Evolutionary conservation across 2,113 vertebrate genomes (phyloP), one percentile per base, ranked within the genome.

Genomic region (Hippolais icterina): DNA sequence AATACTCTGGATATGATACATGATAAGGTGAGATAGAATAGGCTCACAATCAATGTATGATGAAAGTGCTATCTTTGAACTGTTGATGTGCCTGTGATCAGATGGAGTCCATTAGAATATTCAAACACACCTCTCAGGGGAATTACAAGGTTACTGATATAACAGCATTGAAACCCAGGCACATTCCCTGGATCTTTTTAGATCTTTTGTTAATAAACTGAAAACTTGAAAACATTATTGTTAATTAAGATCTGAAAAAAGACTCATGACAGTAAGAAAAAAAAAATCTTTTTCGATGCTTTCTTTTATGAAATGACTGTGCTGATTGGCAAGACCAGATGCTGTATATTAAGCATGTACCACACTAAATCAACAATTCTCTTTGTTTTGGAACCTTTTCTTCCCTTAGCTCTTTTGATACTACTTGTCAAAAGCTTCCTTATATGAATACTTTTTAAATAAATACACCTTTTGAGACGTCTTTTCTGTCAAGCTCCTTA

Each of bases 231-330:
- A 83, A 85, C 19, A 59, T 46, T 89, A 54, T 84, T 87, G 24
- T 89, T 97, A 96, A 97, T 97, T 96, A 95, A 88, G 78, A 95
- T 87, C 69, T 97, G 64, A 90, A 68, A 13, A 50, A 92, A 82
- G 53, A 87, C 60, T 76, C n/a, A 82, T 95, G 91, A 78, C 60
- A 91, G n/a, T 18, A 54, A 90, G 60, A 87, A 90, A 92, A 94
- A 66, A 1, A 74, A 57, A 33, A 83, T 2, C 22, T 79, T 96
- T 97, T 97, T 90, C 83, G 23, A 87, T 96, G n/a, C 69, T 69
- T 47, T 61, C 19, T 47, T 64, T 57, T 11, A 60, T 83, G 44
- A 85, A 95, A 93, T 88, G 12, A 33, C 25, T 68, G 12, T 85
- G 37, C 9, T 64, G 89, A 94, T 41, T 77, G 22, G 17, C 65